Conservation (phyloP, 2,797 vertebrate species). For the Hydrolagus colliei region DNA sequence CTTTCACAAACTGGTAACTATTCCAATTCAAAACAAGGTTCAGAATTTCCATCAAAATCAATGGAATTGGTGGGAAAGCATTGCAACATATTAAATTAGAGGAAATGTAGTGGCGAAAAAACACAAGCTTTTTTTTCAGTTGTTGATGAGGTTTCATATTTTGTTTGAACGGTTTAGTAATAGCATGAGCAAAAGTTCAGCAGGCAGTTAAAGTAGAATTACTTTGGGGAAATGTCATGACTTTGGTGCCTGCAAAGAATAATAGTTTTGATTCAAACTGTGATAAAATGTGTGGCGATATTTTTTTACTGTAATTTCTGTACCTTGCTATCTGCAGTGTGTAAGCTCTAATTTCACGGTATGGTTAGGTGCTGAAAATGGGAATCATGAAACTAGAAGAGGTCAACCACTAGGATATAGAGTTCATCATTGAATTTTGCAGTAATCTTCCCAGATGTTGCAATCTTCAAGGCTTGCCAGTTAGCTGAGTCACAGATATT, state of each 20-base stretch:
- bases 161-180: background rate
- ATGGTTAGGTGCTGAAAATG: background rate
- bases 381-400: background rate
- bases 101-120: background rate
- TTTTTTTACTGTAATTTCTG: background rate
- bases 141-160: background rate
- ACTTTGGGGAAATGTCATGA: background rate
- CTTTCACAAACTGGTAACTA: no score
- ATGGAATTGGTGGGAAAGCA: background rate
- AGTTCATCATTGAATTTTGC: background rate
- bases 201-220: background rate
- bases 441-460: background rate
- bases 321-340: background rate
- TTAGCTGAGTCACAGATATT: background rate
- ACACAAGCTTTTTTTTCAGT: background rate
- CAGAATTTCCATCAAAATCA: background rate
- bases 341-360: constrained; percentile 2
- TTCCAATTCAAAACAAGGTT: background rate
- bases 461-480: background rate
- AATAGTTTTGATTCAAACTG: background rate
- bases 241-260: background rate
- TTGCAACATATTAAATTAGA: background rate
- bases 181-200: background rate
- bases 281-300: background rate
- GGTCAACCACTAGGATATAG: background rate